Conservation (phyloP, 2,888 invertebrate genomes). For the Automeris io region DNA sequence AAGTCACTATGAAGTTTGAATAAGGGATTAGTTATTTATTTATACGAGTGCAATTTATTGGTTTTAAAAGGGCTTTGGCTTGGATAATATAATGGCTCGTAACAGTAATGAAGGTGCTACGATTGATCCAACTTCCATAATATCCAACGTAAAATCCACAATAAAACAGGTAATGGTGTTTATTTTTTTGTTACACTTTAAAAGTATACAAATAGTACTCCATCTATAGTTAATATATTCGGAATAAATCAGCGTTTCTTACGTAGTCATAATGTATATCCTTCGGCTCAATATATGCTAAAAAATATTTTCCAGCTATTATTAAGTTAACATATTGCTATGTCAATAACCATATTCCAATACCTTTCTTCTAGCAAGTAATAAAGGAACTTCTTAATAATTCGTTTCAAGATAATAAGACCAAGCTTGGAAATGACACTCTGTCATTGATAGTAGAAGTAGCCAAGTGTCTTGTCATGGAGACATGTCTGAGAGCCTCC, state of each 20-base stretch:
- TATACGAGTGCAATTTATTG: no score
- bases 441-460: constrained; percentile 71
- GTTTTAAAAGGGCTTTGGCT: no score
- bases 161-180: constrained; percentile 60
- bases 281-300: no score
- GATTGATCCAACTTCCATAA: constrained; percentile 50
- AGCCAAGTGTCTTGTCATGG: constrained; percentile 71
- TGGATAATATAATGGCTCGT: constrained; percentile 46
- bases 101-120: constrained; percentile 48
- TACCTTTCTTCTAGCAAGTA: constrained; percentile 51
- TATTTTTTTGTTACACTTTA: no score
- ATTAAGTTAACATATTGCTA: no score
- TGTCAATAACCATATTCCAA: no score
- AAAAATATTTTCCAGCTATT: no score
- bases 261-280: no score
- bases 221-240: not conserved
- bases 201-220: not conserved
- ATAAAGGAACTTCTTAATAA: constrained; percentile 73
- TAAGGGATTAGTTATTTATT: no score
- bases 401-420: constrained; percentile 73
- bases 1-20: no score
- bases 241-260: no score
- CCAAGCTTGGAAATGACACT: constrained; percentile 73
- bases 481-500: constrained; percentile 71
- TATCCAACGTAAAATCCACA: constrained; percentile 46